Base-by-base conservation (phyloP, 2,888 invertebrate genomes). In the Caenorhabditis sp. region DNA sequence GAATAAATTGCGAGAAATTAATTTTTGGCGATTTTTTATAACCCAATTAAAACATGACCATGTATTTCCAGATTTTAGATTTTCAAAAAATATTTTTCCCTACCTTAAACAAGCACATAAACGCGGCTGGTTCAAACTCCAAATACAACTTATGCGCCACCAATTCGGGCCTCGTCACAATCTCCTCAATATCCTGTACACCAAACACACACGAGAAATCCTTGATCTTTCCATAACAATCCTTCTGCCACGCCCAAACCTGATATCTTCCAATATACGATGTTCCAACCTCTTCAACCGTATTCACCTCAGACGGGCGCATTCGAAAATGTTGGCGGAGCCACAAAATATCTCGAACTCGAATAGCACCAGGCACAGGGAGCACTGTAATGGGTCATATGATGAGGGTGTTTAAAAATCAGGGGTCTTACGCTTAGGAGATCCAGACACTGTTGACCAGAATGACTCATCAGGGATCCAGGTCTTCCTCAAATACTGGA, bases 401-500 rank as follows among this genome's bases (percentile, higher is more conserved):
- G 8, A 4, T 26, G 5, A 27, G 20, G 12, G 26, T 20, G 14
- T 49, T 49, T 25, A 23, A 50, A 20, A 43, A 50, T 17, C 56
- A 58, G 10, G 1, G 20, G 1, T 59, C 67, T 54, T 26, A 75
- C 75, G 52, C 17, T 63, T 57, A 20, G 75, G 75, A 0, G 70
- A 66, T 27, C 82, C 82, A 5, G 71, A 75, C 0, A 81, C 58
- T 1, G 77, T 76, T 0, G 82, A 68, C 82, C 82, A 82, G 53
- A 82, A 77, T 1, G 80, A 75, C 50, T 82, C 82, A 60, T 82
- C 82, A 0, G 82, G 82, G 50, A 81, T 78, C 62, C 70, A 75
- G 0, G 82, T 79, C 14, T 59, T 68, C 12, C 62, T 60, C 10
- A 82, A 60, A 62, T 68, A 82, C 4, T 63, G 58, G 43, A 78